phyloP scores from a whole-genome alignment of 2,888 invertebrate genomes.

The Cosmia pyralina region DNA sequence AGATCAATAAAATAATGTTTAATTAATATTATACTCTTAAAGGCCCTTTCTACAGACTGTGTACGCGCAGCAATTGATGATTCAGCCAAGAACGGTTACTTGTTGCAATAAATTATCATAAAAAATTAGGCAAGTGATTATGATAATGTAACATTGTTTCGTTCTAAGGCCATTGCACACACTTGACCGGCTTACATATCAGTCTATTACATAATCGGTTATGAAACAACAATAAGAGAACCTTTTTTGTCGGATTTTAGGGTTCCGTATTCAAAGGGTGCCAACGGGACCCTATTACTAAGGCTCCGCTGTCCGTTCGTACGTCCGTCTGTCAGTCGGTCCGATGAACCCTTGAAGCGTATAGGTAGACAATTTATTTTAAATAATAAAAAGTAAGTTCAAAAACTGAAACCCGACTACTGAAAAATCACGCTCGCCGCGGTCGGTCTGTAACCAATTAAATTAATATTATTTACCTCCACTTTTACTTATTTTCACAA shows the following conservation, averaged over 20 bases:
- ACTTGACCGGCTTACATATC: constrained; percentile 62
- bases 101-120: constrained; percentile 50
- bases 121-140: constrained; percentile 41
- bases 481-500: no score
- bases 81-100: constrained; percentile 22
- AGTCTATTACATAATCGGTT: constrained; percentile 49
- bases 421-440: no score
- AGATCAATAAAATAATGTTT: neutral
- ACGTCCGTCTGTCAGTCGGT: neutral
- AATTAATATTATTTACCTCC: no score
- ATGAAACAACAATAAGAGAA: constrained; percentile 51
- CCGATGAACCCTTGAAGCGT: neutral
- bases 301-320: no score
- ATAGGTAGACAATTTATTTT: neutral
- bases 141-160: constrained; percentile 52
- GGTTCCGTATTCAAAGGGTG: neutral
- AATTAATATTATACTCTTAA: neutral
- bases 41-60: neutral
- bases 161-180: constrained; percentile 50
- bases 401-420: no score
- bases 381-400: no score
- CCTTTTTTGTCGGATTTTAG: constrained; percentile 42
- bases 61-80: constrained; percentile 35
- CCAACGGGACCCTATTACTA: neutral
- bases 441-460: no score